Evolutionary conservation across 2,797 vertebrate genomes (phyloP).

Genomic region (Liparis tanakae): DNA sequence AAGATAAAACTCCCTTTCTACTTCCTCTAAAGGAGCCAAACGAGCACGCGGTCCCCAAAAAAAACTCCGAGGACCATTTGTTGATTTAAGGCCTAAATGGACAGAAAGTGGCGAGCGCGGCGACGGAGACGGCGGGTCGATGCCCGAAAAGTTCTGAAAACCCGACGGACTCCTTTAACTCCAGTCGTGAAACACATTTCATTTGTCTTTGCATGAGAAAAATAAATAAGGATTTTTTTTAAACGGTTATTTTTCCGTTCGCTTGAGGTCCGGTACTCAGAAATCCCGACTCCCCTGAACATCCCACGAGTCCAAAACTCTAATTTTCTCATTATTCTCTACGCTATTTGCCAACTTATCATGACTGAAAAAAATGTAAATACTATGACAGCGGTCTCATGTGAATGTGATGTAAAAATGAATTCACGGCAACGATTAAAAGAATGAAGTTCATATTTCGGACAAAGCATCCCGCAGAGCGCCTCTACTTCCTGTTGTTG

Average conservation of each 20-base stretch:
- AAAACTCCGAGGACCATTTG: neutral
- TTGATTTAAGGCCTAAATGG: neutral
- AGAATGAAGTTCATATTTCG: neutral
- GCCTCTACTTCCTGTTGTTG: neutral
- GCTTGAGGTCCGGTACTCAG: neutral
- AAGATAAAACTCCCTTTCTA: constrained; percentile 55
- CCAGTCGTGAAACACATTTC: neutral
- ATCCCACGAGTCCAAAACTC: constrained; percentile 10
- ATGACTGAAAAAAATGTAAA: neutral
- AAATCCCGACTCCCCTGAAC: constrained; percentile 3
- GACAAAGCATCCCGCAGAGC: neutral
- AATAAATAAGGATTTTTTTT: neutral
- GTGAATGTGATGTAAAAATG: constrained; percentile 35
- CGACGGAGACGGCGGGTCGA: too few species aligned
- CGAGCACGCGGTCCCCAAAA: neutral
- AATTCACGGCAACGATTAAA: constrained; percentile 40
- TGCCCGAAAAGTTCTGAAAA: too few species aligned
- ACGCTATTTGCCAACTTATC: constrained; percentile 4
- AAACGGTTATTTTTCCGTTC: neutral
- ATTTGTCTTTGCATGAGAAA: neutral
- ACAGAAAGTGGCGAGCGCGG: too few species aligned
- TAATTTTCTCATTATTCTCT: constrained; percentile 4
- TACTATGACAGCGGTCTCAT: constrained; percentile 15
- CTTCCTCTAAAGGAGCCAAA: constrained; percentile 1
- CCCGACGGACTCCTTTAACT: neutral